Percentiles rank a stretch among this genome's conserved stretches.
Evolutionary conservation across 2,888 invertebrate genomes (phyloP).

Genomic region (Campopleginae sp.): DNA sequence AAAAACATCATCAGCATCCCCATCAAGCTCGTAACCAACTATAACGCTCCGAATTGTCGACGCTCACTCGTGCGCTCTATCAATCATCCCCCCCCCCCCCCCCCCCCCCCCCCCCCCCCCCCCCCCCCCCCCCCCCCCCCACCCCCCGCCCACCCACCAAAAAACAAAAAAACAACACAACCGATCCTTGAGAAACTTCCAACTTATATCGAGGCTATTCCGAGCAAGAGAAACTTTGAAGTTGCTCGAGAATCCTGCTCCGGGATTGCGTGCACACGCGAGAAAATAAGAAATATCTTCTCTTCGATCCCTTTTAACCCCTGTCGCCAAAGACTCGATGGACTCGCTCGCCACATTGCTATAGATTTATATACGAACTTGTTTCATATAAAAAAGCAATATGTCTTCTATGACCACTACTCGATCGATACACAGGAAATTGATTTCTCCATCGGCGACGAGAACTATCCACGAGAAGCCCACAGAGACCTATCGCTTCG

Average conservation of each 20-base stretch:
- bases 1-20: slow-evolving; percentile 32
- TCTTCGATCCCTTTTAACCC: slow-evolving; percentile 21
- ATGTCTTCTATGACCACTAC: slow-evolving; percentile 39
- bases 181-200: slow-evolving; percentile 26
- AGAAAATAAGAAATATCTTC: slow-evolving; percentile 8
- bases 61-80: not conserved
- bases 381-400: slow-evolving; percentile 40
- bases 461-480: slow-evolving; percentile 27
- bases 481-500: slow-evolving; percentile 10
- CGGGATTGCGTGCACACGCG: not conserved
- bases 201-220: slow-evolving; percentile 46
- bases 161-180: too few species aligned
- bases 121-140: too few species aligned
- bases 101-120: too few species aligned
- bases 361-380: slow-evolving; percentile 3
- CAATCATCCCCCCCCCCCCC: slow-evolving; percentile 23
- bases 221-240: slow-evolving; percentile 42
- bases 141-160: too few species aligned
- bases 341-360: not conserved
- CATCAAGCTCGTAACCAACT: not conserved
- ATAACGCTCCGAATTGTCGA: not conserved
- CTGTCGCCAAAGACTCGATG: slow-evolving; percentile 23
- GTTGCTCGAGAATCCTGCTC: slow-evolving; percentile 26
- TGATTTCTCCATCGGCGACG: slow-evolving; percentile 57
- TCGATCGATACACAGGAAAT: slow-evolving; percentile 62